Evolutionary conservation across 2,113 vertebrate genomes (phyloP).

Genomic region (Tragelaphus scriptus): DNA sequence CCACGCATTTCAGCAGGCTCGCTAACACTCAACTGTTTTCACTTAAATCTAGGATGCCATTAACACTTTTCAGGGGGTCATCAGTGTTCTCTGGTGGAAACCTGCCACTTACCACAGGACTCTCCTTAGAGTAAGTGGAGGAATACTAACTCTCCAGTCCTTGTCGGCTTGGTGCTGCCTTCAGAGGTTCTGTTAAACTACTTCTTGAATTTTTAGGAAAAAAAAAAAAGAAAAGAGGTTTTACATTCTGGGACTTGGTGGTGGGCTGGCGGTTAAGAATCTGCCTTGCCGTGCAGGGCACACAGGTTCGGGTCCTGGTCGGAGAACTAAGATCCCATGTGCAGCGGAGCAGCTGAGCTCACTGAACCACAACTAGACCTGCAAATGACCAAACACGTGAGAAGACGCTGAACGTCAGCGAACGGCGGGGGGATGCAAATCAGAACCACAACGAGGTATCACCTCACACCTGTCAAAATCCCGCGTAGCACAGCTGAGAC

Average conservation of each 20-base stretch:
- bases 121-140: neutral
- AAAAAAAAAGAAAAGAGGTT: too few relatives aligned
- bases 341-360: accelerated
- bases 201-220: neutral
- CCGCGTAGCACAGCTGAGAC: accelerated
- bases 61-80: neutral
- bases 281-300: neutral
- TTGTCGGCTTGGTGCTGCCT: neutral
- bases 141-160: neutral
- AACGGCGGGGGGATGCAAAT: neutral
- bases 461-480: neutral
- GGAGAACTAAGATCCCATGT: neutral
- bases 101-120: neutral
- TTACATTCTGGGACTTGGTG: neutral
- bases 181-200: neutral
- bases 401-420: accelerated
- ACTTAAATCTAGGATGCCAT: neutral
- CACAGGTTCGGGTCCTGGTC: neutral
- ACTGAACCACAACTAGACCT: neutral
- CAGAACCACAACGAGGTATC: neutral
- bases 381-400: neutral
- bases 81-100: neutral
- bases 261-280: neutral
- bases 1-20: neutral
- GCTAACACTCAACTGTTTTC: neutral